Evolutionary conservation across 1,140 invertebrate genomes (phyloP).

Genomic region (Mercenaria mercenaria): DNA sequence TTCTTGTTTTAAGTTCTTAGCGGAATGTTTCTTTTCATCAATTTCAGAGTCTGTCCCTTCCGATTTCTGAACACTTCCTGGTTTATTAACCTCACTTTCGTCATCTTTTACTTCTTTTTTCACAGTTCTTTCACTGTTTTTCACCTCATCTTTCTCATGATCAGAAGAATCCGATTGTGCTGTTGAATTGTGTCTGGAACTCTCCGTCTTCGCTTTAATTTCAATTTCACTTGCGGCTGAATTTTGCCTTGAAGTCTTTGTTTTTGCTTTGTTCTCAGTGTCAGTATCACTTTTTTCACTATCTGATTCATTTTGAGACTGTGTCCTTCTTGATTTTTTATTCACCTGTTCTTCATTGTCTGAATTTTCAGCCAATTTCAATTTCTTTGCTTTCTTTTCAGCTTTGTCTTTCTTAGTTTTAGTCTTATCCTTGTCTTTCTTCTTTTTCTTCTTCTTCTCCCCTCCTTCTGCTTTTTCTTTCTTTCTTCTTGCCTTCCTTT

Average conservation of each 20-base stretch:
- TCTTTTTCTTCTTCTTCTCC: conserved; percentile 62
- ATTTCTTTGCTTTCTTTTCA: conserved; percentile 50
- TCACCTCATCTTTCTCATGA: conserved; percentile 22
- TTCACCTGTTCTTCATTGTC: conserved; percentile 36
- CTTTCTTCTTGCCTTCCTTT: conserved; percentile 58
- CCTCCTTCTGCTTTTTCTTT: conserved; percentile 55
- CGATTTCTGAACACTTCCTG: background rate
- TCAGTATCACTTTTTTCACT: conserved; percentile 47
- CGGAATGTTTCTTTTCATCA: background rate
- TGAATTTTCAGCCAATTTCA: background rate
- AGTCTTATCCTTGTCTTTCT: conserved; percentile 58
- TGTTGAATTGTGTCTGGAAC: background rate
- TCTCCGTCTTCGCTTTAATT: background rate
- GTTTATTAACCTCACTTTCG: background rate
- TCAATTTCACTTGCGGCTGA: conserved; percentile 15
- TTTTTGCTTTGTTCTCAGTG: background rate
- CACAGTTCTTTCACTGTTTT: background rate
- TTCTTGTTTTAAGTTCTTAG: background rate
- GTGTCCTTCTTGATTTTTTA: conserved; percentile 34
- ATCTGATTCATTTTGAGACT: conserved; percentile 42
- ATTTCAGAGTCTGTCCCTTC: background rate
- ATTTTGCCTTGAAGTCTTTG: background rate
- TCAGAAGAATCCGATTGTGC: conserved; percentile 54
- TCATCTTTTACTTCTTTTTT: background rate
- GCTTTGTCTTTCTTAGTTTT: conserved; percentile 58